These are phyloP conservation scores for Simalia tracyae DNA, from an alignment of 2,797 vertebrate genomes.

Conservation along the genomic window DNA sequence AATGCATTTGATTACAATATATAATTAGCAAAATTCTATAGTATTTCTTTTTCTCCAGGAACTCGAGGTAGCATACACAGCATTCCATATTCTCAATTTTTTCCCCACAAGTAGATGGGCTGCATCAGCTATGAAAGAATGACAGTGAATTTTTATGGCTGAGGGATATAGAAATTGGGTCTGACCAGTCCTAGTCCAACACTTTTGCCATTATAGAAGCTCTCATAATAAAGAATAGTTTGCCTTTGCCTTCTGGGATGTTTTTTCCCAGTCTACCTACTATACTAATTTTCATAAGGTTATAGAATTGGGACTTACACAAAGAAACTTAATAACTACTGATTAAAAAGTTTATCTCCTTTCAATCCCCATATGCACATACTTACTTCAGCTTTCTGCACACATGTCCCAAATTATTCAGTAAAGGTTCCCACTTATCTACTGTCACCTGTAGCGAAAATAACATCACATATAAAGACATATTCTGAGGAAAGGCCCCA, in stretches of 20 bases:
- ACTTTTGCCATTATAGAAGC: background rate
- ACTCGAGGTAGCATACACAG: background rate
- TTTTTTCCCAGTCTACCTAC: background rate
- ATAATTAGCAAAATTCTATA: background rate
- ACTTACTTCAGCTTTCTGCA: slow-evolving; percentile 98
- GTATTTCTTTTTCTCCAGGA: background rate
- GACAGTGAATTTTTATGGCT: background rate
- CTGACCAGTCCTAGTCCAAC: background rate
- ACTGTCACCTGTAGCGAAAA: slow-evolving; percentile 84
- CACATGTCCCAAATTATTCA: slow-evolving; percentile 97
- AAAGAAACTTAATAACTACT: background rate
- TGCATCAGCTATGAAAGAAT: background rate
- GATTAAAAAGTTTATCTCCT: slow-evolving; percentile 20
- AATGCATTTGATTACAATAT: background rate
- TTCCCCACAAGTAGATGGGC: background rate
- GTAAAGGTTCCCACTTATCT: slow-evolving; percentile 97
- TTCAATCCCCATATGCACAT: background rate
- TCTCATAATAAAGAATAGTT: background rate
- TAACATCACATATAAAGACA: background rate
- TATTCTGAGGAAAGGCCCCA: background rate
- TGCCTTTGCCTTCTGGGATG: background rate
- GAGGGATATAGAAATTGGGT: background rate
- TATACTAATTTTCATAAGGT: background rate
- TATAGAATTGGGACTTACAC: background rate
- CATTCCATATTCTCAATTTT: background rate